Evolutionary conservation across 2,113 vertebrate genomes (phyloP), one percentile per base, ranked within the genome.

Genomic region (Spheniscus mendiculus): DNA sequence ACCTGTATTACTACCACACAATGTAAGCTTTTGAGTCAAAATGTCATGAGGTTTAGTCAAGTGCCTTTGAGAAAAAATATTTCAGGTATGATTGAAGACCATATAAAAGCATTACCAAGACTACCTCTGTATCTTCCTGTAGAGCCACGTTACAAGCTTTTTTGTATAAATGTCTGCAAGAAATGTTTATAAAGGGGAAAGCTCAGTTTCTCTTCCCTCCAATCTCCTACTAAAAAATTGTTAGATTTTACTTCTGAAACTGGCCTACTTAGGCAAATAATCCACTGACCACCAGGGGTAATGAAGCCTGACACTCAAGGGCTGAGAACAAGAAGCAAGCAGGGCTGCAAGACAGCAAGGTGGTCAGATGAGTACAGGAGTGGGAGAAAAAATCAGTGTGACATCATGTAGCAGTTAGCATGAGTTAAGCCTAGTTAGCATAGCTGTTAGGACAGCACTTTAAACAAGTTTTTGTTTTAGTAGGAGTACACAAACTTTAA

Each of bases 11-110:
- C 61, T 72, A 18, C 25, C 11, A 80, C 32, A 38, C 65, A 87
- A 76, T 53, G 53, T 42, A 91, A 79, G 73, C 49, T 94, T 96
- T 91, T 61, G 70, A 90, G 66, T 88, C 78, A 91, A 93, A 94
- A 88, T 86, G 36, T 83, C 87, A 49, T 40, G 44, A 88, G 40
- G 25, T 90, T 87, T 69, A 73, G 44, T 65, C 29, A 84, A 94
- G 58, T 27, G 34, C 56, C 65, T 94, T 77, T 85, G 34, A 73
- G 69, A 86, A 76, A 81, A 91, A 36, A 45, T 59, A 71, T 79
- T 63, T 82, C 56, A 69, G 72, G 30, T 81, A n/a, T 71, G 36
- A 84, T 40, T 93, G 65, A 94, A 87, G 40, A 76, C 16, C 32
- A 55, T 69, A 78, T 84, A 67, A 79, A 89, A 79, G 27, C 40